Conservation (phyloP, 2,113 vertebrate species). For the Brienomyrus longianalis region DNA sequence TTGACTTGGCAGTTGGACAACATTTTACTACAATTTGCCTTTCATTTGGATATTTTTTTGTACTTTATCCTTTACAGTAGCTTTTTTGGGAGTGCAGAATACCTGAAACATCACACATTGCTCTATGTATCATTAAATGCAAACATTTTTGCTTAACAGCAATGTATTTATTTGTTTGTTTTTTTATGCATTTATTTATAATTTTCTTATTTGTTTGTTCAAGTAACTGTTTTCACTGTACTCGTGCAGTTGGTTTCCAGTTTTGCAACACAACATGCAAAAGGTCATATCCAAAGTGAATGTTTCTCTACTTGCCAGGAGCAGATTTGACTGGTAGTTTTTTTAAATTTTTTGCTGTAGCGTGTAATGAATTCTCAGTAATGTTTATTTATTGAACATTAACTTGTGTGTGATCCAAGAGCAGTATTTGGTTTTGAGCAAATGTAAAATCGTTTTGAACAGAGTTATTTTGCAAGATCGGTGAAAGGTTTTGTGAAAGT, state of each 20-base stretch:
- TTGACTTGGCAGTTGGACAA: background rate
- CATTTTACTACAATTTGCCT: background rate
- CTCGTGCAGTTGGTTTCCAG: background rate
- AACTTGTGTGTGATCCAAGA: too few relatives aligned
- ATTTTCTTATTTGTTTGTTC: background rate
- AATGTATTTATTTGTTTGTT: background rate
- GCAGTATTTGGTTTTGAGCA: too few relatives aligned
- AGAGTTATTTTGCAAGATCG: too few relatives aligned
- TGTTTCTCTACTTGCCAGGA: background rate
- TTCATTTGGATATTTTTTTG: background rate
- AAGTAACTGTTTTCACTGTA: background rate
- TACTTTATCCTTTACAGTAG: background rate
- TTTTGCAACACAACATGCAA: background rate
- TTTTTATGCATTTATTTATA: too few relatives aligned
- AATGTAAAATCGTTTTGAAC: too few relatives aligned
- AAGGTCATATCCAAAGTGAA: background rate
- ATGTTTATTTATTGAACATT: background rate
- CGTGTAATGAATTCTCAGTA: background rate
- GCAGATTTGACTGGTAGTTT: background rate
- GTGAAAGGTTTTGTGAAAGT: too few relatives aligned
- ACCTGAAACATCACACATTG: background rate
- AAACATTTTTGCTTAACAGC: background rate
- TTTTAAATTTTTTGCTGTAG: background rate
- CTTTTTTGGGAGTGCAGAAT: background rate
- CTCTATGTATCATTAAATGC: background rate